Conservation (phyloP, 2,797 vertebrate genomes). For the Ceryle rudis region DNA sequence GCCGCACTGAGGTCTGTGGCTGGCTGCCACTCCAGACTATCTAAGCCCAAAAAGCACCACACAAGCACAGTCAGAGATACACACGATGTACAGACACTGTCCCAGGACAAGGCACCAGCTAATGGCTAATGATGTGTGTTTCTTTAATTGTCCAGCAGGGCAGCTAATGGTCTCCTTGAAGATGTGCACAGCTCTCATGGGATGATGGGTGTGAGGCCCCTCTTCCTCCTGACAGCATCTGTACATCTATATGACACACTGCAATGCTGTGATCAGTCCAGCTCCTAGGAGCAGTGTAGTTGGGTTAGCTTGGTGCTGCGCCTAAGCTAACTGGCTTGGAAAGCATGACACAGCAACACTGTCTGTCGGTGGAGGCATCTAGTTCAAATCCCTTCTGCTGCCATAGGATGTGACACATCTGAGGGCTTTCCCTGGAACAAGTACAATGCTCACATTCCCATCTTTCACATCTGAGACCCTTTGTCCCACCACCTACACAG, state of each 20-base stretch:
- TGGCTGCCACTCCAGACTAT: not conserved
- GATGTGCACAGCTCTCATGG: not conserved
- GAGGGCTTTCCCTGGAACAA: not conserved
- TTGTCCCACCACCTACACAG: not conserved
- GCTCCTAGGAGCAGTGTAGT: not conserved
- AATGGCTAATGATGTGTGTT: not conserved
- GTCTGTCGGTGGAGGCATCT: not conserved
- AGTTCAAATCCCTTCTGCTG: not conserved
- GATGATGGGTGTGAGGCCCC: not conserved
- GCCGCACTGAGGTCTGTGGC: fast-evolving
- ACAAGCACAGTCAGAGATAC: not conserved
- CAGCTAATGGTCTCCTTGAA: not conserved
- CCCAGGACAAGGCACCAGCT: not conserved
- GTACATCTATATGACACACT: not conserved
- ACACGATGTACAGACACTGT: not conserved
- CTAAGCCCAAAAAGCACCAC: not conserved
- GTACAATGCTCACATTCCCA: not conserved
- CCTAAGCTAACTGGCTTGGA: not conserved
- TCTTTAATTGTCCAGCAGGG: not conserved
- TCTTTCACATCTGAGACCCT: not conserved
- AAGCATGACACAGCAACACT: not conserved
- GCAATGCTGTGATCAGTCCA: not conserved
- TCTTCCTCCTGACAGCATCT: not conserved
- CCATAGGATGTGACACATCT: not conserved
- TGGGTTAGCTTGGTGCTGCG: not conserved